Conservation (phyloP, 2,113 vertebrate species). For the Glaucomys volans region DNA sequence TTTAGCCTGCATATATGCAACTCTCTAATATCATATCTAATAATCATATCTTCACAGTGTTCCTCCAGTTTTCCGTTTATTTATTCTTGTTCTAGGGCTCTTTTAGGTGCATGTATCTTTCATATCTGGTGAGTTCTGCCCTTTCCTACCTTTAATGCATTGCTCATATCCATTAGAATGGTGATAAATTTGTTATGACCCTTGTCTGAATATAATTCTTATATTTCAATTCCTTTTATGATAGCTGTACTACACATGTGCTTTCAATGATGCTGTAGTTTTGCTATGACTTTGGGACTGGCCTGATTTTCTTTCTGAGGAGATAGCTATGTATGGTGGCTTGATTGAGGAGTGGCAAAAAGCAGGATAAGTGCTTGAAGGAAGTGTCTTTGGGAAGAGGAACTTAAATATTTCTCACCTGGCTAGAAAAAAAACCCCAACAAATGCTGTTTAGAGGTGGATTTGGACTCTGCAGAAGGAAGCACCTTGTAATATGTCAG, state of each 20-base stretch:
- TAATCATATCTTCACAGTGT: neutral
- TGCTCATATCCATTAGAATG: conserved; percentile 13
- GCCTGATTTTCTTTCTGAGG: conserved; percentile 30
- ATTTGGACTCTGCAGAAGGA: conserved; percentile 4
- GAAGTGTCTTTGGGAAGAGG: neutral
- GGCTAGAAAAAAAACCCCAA: neutral
- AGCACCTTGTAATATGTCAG: conserved; percentile 2
- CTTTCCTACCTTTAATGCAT: neutral
- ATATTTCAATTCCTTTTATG: neutral
- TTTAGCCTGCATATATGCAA: neutral
- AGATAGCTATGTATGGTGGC: neutral
- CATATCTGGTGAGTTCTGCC: neutral
- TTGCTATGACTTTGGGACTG: neutral
- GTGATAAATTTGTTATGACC: conserved; percentile 28
- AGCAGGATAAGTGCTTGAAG: conserved; percentile 12
- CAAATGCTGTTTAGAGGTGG: neutral
- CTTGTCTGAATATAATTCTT: neutral
- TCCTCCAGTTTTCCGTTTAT: neutral
- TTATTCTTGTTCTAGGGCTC: neutral
- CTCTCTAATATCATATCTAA: neutral
- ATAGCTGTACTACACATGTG: neutral
- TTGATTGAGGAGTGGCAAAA: conserved; percentile 2
- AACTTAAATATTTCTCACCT: neutral
- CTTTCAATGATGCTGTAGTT: neutral
- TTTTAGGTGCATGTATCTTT: neutral